phyloP scores from a whole-genome alignment of 2,888 invertebrate genomes.

The Agrenia bidenticulata region DNA sequence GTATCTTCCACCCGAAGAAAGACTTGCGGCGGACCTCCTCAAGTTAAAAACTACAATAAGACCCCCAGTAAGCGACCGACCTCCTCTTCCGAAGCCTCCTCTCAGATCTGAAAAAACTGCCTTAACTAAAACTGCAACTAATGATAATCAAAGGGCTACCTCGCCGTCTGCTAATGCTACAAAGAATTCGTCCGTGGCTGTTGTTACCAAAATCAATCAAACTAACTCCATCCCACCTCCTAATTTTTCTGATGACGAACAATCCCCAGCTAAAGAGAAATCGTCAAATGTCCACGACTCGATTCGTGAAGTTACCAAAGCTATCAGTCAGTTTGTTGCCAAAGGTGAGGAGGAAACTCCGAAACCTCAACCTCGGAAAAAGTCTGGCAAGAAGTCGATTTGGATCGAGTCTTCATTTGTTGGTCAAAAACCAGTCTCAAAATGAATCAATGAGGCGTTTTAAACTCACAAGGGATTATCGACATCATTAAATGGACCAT shows the following conservation, averaged over 20 bases:
- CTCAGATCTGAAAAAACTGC: constrained; percentile 45
- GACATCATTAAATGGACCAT: too few species aligned
- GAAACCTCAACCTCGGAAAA: constrained; percentile 46
- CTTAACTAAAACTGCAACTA: constrained; percentile 24
- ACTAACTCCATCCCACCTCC: constrained; percentile 27
- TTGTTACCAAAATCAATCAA: constrained; percentile 34
- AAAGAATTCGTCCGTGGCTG: constrained; percentile 30
- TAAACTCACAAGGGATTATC: too few species aligned
- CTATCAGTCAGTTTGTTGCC: constrained; percentile 56
- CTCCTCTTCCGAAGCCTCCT: constrained; percentile 48
- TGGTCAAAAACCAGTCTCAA: constrained; percentile 68
- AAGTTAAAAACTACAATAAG: constrained; percentile 33
- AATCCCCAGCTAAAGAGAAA: constrained; percentile 11
- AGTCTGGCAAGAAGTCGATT: constrained; percentile 57
- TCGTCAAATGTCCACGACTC: constrained; percentile 64
- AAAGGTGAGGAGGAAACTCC: constrained; percentile 36
- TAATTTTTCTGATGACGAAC: constrained; percentile 20
- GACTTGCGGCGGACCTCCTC: constrained; percentile 48
- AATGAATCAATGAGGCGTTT: constrained; percentile 16
- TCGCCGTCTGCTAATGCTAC: constrained; percentile 27
- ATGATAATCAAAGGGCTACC: constrained; percentile 12
- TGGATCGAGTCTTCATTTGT: constrained; percentile 94
- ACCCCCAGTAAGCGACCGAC: constrained; percentile 44
- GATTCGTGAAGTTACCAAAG: constrained; percentile 88
- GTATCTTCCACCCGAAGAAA: constrained; percentile 50